These are phyloP conservation scores for Hippocampus guttulatus DNA, from an alignment of 2,113 vertebrate species.

Conservation along the genomic window DNA sequence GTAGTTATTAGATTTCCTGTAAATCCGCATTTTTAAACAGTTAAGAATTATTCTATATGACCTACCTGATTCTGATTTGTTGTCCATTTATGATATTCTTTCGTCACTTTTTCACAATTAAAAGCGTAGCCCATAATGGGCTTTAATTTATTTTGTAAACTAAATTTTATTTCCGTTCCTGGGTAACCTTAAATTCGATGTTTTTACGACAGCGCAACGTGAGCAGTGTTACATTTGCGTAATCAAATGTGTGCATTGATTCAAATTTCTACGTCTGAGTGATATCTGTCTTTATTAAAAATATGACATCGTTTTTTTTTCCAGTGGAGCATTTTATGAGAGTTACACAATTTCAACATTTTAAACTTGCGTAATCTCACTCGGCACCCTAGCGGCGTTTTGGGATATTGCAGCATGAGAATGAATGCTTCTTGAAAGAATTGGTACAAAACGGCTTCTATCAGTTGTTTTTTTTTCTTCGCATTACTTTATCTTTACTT, in stretches of 20 bases:
- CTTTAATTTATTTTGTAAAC: neutral
- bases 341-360: conserved; percentile 65
- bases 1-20: rapidly evolving
- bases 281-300: neutral
- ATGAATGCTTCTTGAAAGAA: conserved; percentile 3
- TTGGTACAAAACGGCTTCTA: neutral
- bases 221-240: neutral
- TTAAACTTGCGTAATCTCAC: conserved; percentile 66
- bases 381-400: conserved; percentile 17
- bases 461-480: no score
- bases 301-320: neutral
- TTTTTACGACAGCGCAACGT: neutral
- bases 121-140: neutral
- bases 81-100: no score
- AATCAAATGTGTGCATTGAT: neutral
- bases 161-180: neutral
- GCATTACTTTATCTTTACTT: no score
- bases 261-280: no score
- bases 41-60: no score
- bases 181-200: neutral
- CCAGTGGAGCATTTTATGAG: neutral
- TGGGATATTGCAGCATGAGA: conserved; percentile 15
- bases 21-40: neutral
- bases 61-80: no score
- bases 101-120: neutral